These are phyloP conservation scores for Holothuria glaberrima DNA, from an alignment of 35 echinoderm and acorn worm genomes.

Conservation along the genomic window DNA sequence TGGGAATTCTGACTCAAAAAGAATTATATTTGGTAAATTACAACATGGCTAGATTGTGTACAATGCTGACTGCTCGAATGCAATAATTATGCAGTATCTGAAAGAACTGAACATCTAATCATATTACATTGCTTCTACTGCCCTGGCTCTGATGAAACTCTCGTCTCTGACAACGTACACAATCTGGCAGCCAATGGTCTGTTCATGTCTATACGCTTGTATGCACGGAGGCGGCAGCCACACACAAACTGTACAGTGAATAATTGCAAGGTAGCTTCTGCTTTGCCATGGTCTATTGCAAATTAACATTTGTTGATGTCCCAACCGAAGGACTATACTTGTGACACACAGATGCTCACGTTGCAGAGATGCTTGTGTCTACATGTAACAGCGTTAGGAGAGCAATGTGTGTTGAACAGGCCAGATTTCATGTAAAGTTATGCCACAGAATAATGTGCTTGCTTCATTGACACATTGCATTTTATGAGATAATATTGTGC, in stretches of 20 bases:
- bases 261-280: constrained; percentile 28
- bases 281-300: constrained; percentile 55
- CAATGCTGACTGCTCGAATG: constrained; percentile 5
- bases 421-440: no score
- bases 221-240: no score
- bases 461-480: no score
- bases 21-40: background rate
- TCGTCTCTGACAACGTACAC: no score
- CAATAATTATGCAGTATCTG: constrained; percentile 27
- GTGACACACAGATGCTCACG: no score
- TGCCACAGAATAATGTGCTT: no score
- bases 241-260: background rate
- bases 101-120: constrained; percentile 47
- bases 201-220: no score
- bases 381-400: no score
- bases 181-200: no score
- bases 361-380: no score
- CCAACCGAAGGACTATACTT: background rate
- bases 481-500: no score
- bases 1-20: background rate
- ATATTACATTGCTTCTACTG: constrained; percentile 33
- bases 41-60: background rate
- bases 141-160: background rate
- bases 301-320: constrained; percentile 62
- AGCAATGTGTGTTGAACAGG: no score